Evolutionary conservation across 2,797 vertebrate species (phyloP).

Genomic region (Dryobates pubescens): DNA sequence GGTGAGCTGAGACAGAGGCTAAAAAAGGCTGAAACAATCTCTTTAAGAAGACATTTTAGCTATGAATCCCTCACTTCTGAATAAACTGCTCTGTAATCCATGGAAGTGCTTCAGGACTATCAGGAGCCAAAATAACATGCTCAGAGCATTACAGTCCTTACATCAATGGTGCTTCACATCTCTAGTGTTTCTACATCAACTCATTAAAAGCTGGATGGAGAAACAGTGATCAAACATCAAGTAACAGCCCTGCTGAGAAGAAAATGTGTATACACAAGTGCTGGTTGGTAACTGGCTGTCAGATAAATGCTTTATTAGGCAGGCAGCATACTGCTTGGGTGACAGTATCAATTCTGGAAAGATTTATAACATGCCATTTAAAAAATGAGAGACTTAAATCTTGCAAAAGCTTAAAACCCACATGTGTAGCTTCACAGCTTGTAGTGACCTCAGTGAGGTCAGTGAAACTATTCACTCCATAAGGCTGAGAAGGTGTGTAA

Average conservation of each 20-base stretch:
- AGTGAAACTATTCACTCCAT: conserved; percentile 23
- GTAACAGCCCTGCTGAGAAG: background rate
- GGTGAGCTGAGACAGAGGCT: too few relatives aligned
- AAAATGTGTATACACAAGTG: background rate
- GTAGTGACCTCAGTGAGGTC: background rate
- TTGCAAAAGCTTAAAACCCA: background rate
- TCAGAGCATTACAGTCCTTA: background rate
- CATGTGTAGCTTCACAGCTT: background rate
- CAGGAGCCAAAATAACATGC: background rate
- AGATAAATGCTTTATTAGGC: background rate
- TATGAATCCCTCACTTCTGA: background rate
- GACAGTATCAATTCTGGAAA: background rate
- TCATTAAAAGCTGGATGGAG: background rate
- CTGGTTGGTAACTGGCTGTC: background rate
- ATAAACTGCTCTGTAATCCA: background rate
- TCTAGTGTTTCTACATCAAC: background rate
- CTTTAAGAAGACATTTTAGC: background rate
- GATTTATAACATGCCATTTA: conserved; percentile 1
- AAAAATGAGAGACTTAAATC: conserved; percentile 17
- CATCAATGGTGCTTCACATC: background rate
- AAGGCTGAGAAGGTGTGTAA: conserved; percentile 9
- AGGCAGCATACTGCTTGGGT: background rate
- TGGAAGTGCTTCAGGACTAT: background rate
- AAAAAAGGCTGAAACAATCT: too few relatives aligned
- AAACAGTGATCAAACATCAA: background rate